Evolutionary conservation across 2,113 vertebrate genomes (phyloP).

Genomic region (Platycercus adscitus): DNA sequence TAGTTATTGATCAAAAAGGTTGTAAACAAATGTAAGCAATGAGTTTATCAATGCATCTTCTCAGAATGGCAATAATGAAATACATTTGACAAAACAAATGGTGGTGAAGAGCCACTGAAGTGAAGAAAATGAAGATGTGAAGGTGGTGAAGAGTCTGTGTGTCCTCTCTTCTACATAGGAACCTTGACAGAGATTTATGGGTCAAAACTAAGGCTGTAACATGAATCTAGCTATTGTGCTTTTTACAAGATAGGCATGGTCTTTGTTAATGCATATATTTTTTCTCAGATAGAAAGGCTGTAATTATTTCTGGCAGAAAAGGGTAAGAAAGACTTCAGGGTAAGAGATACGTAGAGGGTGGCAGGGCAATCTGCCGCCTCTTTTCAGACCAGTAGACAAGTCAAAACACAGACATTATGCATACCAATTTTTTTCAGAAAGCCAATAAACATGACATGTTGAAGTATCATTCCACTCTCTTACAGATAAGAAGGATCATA

Average conservation of each 20-base stretch:
- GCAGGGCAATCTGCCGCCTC: not conserved
- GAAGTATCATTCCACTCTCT: not conserved
- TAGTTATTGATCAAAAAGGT: not conserved
- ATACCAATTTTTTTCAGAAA: not conserved
- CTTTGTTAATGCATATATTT: not conserved
- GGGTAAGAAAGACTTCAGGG: not conserved
- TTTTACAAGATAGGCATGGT: not conserved
- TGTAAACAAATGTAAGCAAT: constrained; percentile 5
- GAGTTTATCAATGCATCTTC: constrained; percentile 3
- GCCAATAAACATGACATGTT: not conserved
- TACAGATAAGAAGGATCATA: not conserved
- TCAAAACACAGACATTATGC: not conserved
- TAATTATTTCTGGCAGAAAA: constrained; percentile 3
- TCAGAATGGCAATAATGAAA: not conserved
- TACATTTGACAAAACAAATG: not conserved
- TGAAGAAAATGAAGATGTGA: too few species aligned
- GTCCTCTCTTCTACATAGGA: not conserved
- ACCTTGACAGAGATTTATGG: not conserved
- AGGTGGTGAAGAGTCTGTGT: not conserved
- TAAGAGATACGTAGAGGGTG: not conserved
- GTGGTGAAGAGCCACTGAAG: not conserved
- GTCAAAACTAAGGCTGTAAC: not conserved
- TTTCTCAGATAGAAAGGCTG: not conserved
- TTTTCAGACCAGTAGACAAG: not conserved
- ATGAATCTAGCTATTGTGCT: not conserved